These are phyloP conservation scores for Vanacampus margaritifer DNA, from an alignment of 2,113 vertebrate species.

Conservation along the genomic window DNA sequence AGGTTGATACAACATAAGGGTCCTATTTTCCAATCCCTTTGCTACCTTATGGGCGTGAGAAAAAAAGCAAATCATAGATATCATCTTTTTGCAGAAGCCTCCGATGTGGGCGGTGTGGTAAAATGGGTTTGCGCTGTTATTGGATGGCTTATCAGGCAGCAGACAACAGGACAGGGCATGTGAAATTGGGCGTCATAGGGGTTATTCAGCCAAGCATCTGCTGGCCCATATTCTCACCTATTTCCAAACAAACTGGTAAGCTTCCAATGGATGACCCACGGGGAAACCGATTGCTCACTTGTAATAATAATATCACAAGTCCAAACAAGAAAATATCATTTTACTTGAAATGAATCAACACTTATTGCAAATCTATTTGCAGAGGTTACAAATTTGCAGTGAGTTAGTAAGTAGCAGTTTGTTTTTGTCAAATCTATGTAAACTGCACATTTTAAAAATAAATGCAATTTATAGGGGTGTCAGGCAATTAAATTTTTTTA, in stretches of 20 bases:
- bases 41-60: conserved; percentile 43
- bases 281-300: conserved; percentile 24
- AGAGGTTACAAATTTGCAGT: neutral
- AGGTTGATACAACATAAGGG: conserved; percentile 1
- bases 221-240: conserved; percentile 50
- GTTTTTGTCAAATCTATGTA: neutral
- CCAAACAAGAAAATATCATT: neutral
- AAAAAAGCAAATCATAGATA: conserved; percentile 30
- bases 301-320: conserved; percentile 12
- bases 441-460: neutral
- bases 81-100: conserved; percentile 42
- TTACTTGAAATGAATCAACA: neutral
- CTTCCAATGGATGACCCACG: conserved; percentile 30
- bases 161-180: conserved; percentile 61
- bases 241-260: conserved; percentile 14
- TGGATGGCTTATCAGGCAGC: conserved; percentile 51
- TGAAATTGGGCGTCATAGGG: conserved; percentile 55
- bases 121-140: conserved; percentile 40
- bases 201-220: conserved; percentile 53
- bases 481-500: too few species aligned
- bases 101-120: conserved; percentile 55
- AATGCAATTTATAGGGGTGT: too few species aligned
- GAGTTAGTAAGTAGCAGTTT: neutral
- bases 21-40: conserved; percentile 37
- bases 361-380: neutral